Conservation (phyloP, 2,113 vertebrate species). For the Myotis davidii region DNA sequence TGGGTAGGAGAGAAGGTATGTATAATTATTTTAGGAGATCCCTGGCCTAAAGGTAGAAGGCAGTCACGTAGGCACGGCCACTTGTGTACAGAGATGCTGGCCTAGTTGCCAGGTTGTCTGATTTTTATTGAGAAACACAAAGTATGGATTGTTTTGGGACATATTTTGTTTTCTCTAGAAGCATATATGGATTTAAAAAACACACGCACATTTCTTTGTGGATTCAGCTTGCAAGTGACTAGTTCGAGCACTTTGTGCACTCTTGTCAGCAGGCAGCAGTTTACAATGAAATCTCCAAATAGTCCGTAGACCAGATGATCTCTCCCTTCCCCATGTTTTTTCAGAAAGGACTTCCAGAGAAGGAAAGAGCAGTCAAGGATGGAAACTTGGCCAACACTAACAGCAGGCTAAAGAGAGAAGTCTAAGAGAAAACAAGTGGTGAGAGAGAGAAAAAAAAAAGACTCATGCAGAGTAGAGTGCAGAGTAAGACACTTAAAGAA, state of each 20-base stretch:
- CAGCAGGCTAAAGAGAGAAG: background rate
- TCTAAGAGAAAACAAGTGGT: background rate
- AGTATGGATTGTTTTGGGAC: background rate
- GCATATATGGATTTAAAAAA: background rate
- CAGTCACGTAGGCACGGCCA: background rate
- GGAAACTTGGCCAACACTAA: background rate
- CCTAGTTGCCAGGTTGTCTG: background rate
- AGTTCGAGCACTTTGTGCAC: background rate
- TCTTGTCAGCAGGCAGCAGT: background rate
- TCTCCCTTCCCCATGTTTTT: background rate
- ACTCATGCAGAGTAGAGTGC: background rate
- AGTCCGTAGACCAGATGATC: background rate
- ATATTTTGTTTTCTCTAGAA: background rate
- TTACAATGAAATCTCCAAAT: background rate
- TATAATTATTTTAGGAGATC: background rate
- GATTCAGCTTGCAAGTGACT: background rate
- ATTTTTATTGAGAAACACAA: background rate
- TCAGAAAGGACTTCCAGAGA: background rate
- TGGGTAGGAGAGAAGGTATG: background rate
- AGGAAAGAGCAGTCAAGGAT: background rate
- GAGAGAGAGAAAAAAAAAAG: background rate
- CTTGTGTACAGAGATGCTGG: background rate
- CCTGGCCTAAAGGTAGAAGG: background rate
- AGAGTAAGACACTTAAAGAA: background rate
- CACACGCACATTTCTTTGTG: background rate